Evolutionary conservation across 2,888 invertebrate species (phyloP).

Genomic region (Phasia obesa): DNA sequence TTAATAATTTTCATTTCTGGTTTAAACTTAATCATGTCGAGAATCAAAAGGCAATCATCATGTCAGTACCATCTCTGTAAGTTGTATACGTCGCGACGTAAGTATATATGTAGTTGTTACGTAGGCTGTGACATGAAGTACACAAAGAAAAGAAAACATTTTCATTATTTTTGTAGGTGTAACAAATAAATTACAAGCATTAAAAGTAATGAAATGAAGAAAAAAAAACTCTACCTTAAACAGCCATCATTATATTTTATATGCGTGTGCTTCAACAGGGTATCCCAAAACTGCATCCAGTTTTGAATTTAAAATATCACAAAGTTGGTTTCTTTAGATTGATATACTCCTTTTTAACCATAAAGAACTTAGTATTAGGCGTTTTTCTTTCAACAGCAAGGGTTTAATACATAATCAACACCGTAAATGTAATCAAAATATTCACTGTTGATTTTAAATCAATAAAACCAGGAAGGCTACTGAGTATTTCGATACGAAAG

Average conservation of each 20-base stretch:
- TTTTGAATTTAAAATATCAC: too few relatives aligned
- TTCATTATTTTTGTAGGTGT: constrained; percentile 63
- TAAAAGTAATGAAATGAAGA: constrained; percentile 39
- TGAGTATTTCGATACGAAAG: too few relatives aligned
- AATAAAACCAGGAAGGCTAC: too few relatives aligned
- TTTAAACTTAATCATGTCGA: constrained; percentile 41
- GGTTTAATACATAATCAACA: too few relatives aligned
- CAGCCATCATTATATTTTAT: constrained; percentile 43
- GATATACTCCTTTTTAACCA: too few relatives aligned
- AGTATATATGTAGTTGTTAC: not conserved
- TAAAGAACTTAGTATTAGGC: too few relatives aligned
- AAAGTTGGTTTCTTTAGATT: too few relatives aligned
- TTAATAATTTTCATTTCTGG: constrained; percentile 42
- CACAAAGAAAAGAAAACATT: constrained; percentile 10
- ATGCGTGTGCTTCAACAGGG: constrained; percentile 47
- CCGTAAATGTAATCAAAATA: too few relatives aligned
- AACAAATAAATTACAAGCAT: constrained; percentile 44
- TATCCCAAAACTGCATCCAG: too few relatives aligned
- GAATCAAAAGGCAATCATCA: constrained; percentile 36
- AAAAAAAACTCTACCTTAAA: constrained; percentile 39
- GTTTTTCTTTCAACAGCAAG: too few relatives aligned
- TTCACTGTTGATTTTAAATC: too few relatives aligned
- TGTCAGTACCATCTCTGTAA: constrained; percentile 37
- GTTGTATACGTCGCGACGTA: constrained; percentile 1
- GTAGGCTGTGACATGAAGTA: constrained; percentile 55